Conservation (phyloP, 2,888 invertebrate genomes). For the Agrypnus murinus region DNA sequence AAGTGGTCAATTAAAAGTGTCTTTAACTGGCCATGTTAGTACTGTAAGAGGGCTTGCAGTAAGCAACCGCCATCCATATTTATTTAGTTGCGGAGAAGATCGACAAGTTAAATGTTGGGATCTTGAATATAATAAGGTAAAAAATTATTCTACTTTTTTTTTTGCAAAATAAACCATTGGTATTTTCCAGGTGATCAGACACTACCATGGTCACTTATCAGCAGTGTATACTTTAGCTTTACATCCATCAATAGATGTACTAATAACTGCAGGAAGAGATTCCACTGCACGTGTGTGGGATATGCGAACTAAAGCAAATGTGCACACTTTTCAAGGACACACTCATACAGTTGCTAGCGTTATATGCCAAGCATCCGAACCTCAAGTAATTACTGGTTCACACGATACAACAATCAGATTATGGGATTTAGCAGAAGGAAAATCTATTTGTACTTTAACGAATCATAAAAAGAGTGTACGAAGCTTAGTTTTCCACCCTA, state of each 20-base stretch:
- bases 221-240: slow-evolving; percentile 95
- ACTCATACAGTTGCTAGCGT: slow-evolving; percentile 98
- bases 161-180: slow-evolving; percentile 50
- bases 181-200: slow-evolving; percentile 82
- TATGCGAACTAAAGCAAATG: slow-evolving; percentile 98
- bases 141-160: slow-evolving; percentile 20
- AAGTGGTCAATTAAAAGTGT: slow-evolving; percentile 95
- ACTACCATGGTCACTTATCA: slow-evolving; percentile 99
- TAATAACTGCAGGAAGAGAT: slow-evolving; percentile 95
- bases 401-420: slow-evolving; percentile 98
- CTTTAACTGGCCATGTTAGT: slow-evolving; percentile 98
- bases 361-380: slow-evolving; percentile 93
- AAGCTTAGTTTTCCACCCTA: slow-evolving; percentile 85
- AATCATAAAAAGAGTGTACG: slow-evolving; percentile 98
- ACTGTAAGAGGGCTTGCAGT: slow-evolving; percentile 97
- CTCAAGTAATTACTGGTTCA: slow-evolving; percentile 92
- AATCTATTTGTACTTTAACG: slow-evolving; percentile 94
- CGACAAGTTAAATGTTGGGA: slow-evolving; percentile 99
- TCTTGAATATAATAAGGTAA: slow-evolving; percentile 97
- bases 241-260: slow-evolving; percentile 96
- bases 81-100: slow-evolving; percentile 99
- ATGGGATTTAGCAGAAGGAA: slow-evolving; percentile 98
- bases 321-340: slow-evolving; percentile 96
- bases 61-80: slow-evolving; percentile 95
- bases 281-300: slow-evolving; percentile 99